Evolutionary conservation across 1,140 invertebrate species (phyloP), one percentile per base, ranked within the genome.

Genomic region (Thaumetopoea pityocampa): DNA sequence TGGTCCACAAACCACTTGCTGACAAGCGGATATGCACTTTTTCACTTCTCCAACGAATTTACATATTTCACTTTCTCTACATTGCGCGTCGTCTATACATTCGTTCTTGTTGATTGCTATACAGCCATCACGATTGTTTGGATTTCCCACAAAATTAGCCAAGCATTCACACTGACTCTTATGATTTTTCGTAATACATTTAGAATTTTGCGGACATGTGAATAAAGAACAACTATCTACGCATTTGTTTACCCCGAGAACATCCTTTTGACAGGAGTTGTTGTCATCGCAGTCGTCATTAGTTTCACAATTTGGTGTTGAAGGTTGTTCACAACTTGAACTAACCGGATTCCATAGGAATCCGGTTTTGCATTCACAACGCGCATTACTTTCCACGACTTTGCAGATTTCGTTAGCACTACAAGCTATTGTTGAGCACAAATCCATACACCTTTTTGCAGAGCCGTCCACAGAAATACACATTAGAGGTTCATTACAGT

Each of bases 51-150:
- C 81, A 27, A 80, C 54, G 53, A 53, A 76, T 63, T 86, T 86
- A 68, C 95, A 96, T 1, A 90, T 89, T 59, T 95, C 91, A 38
- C 90, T 90, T 85, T 96, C 94, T 8, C 89, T 67, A 61, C 95
- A 97, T 64, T 96, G 92, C 24, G 89, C 90, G 74, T 96, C 92
- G 15, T 89, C 89, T n/a, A 81, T 76, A 62, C 95, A 97, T 67
- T 91, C 87, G 62, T 96, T 90, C 67, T 90, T 90, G 1, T 89
- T 82, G 0, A 90, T 69, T 5, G 88, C 87, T 45, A 90, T 87
- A 61, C 96, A 98, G 4, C 96, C 96, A 44, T 90, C 91, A 8
- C 95, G 88, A 65, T 96, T 94, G 58, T 96, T 95, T 2, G 95
- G 94, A 86, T 96, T 96, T 8, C 95, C 95, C 9, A 89, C 88